Conservation (phyloP, 2,113 vertebrate genomes). For the Ia io region DNA sequence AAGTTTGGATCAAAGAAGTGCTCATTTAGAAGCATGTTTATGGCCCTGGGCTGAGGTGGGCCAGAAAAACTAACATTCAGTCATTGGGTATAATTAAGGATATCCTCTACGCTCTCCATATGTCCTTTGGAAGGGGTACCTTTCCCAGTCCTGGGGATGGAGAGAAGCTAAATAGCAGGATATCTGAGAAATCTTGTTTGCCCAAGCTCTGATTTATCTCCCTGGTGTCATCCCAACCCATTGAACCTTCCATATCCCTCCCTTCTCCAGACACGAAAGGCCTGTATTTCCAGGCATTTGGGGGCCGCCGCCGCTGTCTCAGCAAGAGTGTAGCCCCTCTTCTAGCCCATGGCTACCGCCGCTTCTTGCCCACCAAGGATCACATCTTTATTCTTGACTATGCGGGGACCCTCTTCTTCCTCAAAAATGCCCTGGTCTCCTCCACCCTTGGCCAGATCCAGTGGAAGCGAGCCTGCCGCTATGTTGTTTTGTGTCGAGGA, state of each 20-base stretch:
- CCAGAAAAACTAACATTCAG: background rate
- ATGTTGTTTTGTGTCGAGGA: constrained; percentile 75
- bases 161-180: background rate
- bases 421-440: constrained; percentile 77
- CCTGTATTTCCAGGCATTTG: constrained; percentile 80
- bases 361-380: constrained; percentile 80
- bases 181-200: background rate
- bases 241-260: constrained; percentile 56
- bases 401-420: constrained; percentile 79
- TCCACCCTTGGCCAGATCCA: constrained; percentile 74
- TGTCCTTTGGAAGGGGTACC: background rate
- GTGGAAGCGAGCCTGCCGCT: constrained; percentile 77
- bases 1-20: background rate
- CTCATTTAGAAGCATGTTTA: background rate
- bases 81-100: background rate
- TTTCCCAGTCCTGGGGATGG: background rate
- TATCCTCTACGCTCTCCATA: background rate
- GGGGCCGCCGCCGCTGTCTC: constrained; percentile 71
- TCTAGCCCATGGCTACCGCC: constrained; percentile 80
- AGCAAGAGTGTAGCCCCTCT: constrained; percentile 71
- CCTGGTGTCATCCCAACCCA: background rate
- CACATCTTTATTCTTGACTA: constrained; percentile 82
- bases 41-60: background rate
- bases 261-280: constrained; percentile 78
- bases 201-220: background rate